These are phyloP conservation scores for Ophion slaviceki DNA, from an alignment of 2,888 invertebrate genomes.

Conservation along the genomic window DNA sequence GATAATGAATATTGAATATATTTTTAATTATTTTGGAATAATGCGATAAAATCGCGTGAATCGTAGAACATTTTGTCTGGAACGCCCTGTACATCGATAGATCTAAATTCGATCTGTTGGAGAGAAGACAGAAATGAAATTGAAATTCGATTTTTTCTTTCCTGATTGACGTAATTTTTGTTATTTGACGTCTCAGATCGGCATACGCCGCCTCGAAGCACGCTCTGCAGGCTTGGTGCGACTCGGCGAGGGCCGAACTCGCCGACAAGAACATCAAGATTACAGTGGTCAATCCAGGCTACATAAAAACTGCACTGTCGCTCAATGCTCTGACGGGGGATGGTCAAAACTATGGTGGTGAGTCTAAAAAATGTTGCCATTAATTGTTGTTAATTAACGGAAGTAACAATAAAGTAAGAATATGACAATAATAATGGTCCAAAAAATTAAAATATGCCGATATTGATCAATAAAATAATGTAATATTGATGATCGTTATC, in stretches of 20 bases:
- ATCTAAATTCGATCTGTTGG: no score
- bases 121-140: no score
- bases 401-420: no score
- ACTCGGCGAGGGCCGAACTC: conserved; percentile 95
- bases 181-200: conserved; percentile 85
- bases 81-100: no score
- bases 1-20: no score
- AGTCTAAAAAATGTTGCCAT: conserved; percentile 68
- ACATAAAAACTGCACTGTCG: conserved; percentile 95
- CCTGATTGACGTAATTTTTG: background rate
- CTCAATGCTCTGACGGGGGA: conserved; percentile 94
- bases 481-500: background rate
- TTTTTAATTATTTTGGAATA: no score
- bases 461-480: background rate
- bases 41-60: no score
- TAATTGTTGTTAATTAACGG: no score
- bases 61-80: no score
- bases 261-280: conserved; percentile 90
- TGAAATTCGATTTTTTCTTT: background rate
- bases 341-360: conserved; percentile 92
- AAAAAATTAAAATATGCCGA: background rate
- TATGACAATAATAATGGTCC: background rate
- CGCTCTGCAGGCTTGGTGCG: conserved; percentile 97
- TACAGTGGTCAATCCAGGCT: conserved; percentile 95
- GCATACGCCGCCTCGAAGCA: conserved; percentile 97